Conservation (phyloP, 2,888 invertebrate species). For the Drosophila diplacantha region DNA sequence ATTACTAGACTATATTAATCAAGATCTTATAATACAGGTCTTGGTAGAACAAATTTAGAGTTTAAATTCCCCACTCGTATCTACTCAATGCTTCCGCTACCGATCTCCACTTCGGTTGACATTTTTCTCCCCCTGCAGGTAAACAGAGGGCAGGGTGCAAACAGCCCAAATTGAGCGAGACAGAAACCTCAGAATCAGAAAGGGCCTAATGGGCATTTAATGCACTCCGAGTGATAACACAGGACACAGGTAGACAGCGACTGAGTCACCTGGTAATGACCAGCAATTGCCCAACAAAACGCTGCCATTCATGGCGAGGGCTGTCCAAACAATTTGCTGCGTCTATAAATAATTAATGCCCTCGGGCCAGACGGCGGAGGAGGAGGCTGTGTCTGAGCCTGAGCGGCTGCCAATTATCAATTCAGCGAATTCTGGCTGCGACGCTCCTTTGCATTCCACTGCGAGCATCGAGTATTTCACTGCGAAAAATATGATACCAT, state of each 20-base stretch:
- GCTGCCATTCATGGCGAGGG: slow-evolving; percentile 46
- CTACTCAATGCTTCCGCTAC: not conserved
- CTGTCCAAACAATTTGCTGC: slow-evolving; percentile 28
- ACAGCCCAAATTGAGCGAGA: slow-evolving; percentile 6
- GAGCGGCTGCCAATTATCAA: slow-evolving; percentile 58
- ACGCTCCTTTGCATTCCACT: slow-evolving; percentile 7
- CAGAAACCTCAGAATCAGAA: slow-evolving; percentile 38
- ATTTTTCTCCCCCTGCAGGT: slow-evolving; percentile 4
- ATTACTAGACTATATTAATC: too few species aligned
- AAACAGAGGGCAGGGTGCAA: not conserved
- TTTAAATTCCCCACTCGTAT: too few species aligned
- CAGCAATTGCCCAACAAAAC: slow-evolving; percentile 42
- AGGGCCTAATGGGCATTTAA: slow-evolving; percentile 60
- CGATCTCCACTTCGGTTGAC: not conserved
- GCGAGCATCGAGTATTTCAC: slow-evolving; percentile 5
- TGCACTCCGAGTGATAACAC: slow-evolving; percentile 51
- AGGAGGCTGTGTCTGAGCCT: slow-evolving; percentile 21
- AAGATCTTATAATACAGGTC: too few species aligned
- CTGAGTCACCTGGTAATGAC: slow-evolving; percentile 41
- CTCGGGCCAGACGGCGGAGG: slow-evolving; percentile 23
- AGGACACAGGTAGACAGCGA: slow-evolving; percentile 52
- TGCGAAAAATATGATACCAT: not conserved
- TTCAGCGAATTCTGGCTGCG: slow-evolving; percentile 38
- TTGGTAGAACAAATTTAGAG: too few species aligned
- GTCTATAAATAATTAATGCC: slow-evolving; percentile 64